These are phyloP conservation scores for Druceiella hillmani DNA, from an alignment of 2,888 invertebrate genomes.

Conservation along the genomic window DNA sequence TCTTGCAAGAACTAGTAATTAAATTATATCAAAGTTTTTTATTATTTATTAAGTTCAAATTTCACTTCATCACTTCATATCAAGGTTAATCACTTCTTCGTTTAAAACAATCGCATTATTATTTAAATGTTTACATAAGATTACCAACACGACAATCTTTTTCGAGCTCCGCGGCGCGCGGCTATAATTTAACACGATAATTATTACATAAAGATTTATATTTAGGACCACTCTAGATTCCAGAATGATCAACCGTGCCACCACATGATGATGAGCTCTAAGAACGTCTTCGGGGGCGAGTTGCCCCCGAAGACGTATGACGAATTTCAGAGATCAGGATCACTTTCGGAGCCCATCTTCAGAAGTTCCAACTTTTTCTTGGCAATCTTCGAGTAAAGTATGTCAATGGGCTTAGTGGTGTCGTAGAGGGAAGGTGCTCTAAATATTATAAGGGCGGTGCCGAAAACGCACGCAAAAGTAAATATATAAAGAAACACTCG, in stretches of 20 bases:
- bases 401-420: slow-evolving; percentile 83
- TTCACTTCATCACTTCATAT: too few species aligned
- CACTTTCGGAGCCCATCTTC: slow-evolving; percentile 75
- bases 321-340: slow-evolving; percentile 63
- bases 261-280: slow-evolving; percentile 54
- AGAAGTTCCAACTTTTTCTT: slow-evolving; percentile 84
- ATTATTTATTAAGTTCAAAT: too few species aligned
- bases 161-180: too few species aligned
- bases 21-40: too few species aligned
- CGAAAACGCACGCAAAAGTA: slow-evolving; percentile 87
- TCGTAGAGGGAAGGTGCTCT: slow-evolving; percentile 91
- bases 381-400: slow-evolving; percentile 85
- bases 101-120: too few species aligned
- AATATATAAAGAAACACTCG: slow-evolving; percentile 94
- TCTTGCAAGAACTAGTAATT: too few species aligned
- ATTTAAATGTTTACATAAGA: too few species aligned
- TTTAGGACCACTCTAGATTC: too few species aligned
- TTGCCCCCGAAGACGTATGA: slow-evolving; percentile 61
- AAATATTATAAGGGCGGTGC: slow-evolving; percentile 82
- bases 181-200: too few species aligned
- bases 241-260: slow-evolving; percentile 52
- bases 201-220: too few species aligned
- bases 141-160: too few species aligned
- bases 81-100: too few species aligned
- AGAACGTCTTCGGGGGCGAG: slow-evolving; percentile 63